phyloP scores from a whole-genome alignment of 2,888 invertebrate species.

The Agonopterix alstromeriana region DNA sequence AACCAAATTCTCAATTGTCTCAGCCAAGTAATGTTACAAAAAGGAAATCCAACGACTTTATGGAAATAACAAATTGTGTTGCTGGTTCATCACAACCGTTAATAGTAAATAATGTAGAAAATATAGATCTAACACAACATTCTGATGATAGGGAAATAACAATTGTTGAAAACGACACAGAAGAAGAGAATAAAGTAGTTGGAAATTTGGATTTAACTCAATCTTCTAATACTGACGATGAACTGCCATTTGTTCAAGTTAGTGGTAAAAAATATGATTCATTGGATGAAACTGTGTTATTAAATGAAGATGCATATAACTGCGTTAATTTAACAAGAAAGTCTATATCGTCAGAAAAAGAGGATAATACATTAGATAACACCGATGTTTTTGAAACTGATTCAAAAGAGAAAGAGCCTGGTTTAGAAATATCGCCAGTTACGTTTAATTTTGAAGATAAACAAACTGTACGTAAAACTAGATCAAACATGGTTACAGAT shows the following conservation, averaged over 20 bases:
- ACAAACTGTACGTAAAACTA: too few species aligned
- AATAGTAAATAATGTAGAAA: slow-evolving; percentile 14
- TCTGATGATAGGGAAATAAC: slow-evolving; percentile 12
- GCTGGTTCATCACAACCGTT: slow-evolving; percentile 19
- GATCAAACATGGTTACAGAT: too few species aligned
- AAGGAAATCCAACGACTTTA: slow-evolving; percentile 43
- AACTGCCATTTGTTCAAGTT: slow-evolving; percentile 36
- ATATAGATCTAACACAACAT: slow-evolving; percentile 34
- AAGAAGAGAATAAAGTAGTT: slow-evolving; percentile 6
- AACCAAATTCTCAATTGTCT: slow-evolving; percentile 14
- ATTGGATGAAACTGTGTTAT: slow-evolving; percentile 33
- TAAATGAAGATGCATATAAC: slow-evolving; percentile 15
- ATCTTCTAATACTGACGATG: slow-evolving; percentile 39
- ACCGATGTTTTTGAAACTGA: not conserved
- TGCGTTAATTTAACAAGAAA: not conserved
- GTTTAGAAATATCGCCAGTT: too few species aligned
- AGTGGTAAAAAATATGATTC: slow-evolving; percentile 18
- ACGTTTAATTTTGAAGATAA: too few species aligned
- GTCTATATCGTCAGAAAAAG: not conserved
- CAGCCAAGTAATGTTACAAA: slow-evolving; percentile 28
- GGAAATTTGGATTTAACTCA: slow-evolving; percentile 43
- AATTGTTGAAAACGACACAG: slow-evolving; percentile 3
- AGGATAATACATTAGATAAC: not conserved
- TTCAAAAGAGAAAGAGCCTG: not conserved
- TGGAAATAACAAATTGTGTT: slow-evolving; percentile 58